A percentile compares a stretch with the other conserved stretches of the same genome.
These are phyloP conservation scores for Caenorhabditis zanzibari DNA, from an alignment of 2,888 invertebrate species.

Conservation along the genomic window DNA sequence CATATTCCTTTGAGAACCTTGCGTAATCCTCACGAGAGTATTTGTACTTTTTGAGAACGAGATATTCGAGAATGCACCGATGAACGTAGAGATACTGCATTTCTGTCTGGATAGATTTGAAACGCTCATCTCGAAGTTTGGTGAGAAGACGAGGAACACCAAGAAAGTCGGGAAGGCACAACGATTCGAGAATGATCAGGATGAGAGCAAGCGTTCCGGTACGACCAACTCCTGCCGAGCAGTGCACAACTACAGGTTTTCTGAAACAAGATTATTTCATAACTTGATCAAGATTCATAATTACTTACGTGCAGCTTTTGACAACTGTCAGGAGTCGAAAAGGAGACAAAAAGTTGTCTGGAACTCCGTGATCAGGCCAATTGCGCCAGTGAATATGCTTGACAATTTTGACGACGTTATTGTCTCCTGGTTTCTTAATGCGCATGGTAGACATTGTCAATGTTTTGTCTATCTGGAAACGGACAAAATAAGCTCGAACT, in stretches of 20 bases:
- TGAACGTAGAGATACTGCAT: slow-evolving; percentile 75
- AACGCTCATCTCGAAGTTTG: slow-evolving; percentile 66
- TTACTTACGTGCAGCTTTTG: slow-evolving; percentile 26
- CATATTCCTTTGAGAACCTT: slow-evolving; percentile 28
- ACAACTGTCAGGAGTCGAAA: slow-evolving; percentile 33
- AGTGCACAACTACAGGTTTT: slow-evolving; percentile 57
- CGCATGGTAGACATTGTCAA: slow-evolving; percentile 38
- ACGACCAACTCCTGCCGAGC: slow-evolving; percentile 62
- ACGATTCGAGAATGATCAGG: slow-evolving; percentile 43
- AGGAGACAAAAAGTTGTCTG: slow-evolving; percentile 41
- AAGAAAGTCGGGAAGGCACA: slow-evolving; percentile 33
- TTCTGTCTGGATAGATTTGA: slow-evolving; percentile 66
- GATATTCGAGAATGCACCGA: slow-evolving; percentile 70
- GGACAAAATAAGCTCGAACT: not conserved
- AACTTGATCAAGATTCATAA: too few relatives aligned
- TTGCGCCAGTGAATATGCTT: slow-evolving; percentile 59
- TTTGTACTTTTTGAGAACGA: slow-evolving; percentile 39
- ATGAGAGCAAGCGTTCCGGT: slow-evolving; percentile 60
- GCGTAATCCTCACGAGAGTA: slow-evolving; percentile 24
- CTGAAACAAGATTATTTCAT: not conserved
- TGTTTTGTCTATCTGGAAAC: slow-evolving; percentile 46
- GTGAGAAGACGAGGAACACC: slow-evolving; percentile 55
- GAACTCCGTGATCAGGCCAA: slow-evolving; percentile 69
- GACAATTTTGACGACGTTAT: slow-evolving; percentile 11
- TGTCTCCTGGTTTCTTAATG: slow-evolving; percentile 33